Base-by-base conservation (phyloP, 2,888 invertebrate genomes). In the Drosophila putrida region DNA sequence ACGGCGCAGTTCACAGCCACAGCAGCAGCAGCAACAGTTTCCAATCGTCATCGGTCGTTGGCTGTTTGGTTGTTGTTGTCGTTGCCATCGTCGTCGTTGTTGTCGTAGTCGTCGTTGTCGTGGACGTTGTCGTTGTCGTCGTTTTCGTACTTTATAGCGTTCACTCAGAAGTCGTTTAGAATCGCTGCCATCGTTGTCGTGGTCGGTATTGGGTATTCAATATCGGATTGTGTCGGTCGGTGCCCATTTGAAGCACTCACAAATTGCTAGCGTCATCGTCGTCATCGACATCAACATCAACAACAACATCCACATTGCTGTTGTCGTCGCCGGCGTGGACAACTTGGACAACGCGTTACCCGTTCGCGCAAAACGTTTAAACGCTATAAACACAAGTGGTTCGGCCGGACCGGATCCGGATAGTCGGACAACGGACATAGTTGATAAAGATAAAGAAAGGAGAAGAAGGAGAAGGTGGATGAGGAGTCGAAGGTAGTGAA, bases 1-100 rank as follows among this genome's bases (percentile, higher is more conserved):
- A 91, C 91, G 91, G 88, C 91, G 89, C 90, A 91, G 90, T 90
- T 88, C 91, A 84, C 68, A 71, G 39, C 65, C 61, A 33, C 74
- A 75, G 47, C 76, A 50, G 47, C 75, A 49, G 35, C 66, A 71
- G 62, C 78, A 78, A 78, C 81, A 77, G 80, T 77, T 79, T 75
- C 75, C 80, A 82, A 71, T 73, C 73, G 63, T 78, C 75, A 75
- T 68, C 59, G 77, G 55, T 71, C 66, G 67, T 78, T 67, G 60
- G 78, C 66, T 73, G 78, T 73, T 71, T 57, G 13, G 33, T 58
- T 68, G 71, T 71, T 60, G 68, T 75, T 58, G 60, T 58, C 44
- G 63, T 69, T 57, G 31, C 31, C 31, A 55, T 63, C 27, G 63
- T 39, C 44, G 57, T n/a, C 27, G 61, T 35, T 41, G 60, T 11